phyloP scores from a whole-genome alignment of 2,888 invertebrate genomes.

The Dendrolimus pini region DNA sequence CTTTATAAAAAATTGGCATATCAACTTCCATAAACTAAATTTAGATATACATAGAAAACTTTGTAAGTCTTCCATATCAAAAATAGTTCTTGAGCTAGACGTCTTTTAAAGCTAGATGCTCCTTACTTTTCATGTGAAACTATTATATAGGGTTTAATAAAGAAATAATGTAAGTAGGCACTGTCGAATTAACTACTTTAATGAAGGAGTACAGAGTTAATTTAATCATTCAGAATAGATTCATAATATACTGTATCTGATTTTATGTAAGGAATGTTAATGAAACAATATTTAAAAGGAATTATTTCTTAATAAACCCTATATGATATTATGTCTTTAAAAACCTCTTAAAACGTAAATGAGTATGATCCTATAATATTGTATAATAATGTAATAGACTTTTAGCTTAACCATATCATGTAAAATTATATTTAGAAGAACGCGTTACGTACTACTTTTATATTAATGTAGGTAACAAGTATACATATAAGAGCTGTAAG shows the following conservation, averaged over 20 bases:
- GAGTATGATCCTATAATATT: neutral
- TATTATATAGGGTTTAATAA: neutral
- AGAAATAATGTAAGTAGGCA: neutral
- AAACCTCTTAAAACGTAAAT: neutral
- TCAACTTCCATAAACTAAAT: conserved; percentile 72
- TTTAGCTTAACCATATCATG: neutral
- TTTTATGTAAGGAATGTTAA: conserved; percentile 7
- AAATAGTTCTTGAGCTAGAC: conserved; percentile 64
- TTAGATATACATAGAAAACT: conserved; percentile 54
- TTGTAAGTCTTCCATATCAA: conserved; percentile 75
- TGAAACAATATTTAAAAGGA: neutral
- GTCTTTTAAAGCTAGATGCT: neutral
- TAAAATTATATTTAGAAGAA: neutral
- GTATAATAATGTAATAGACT: neutral
- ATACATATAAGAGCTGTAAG: neutral
- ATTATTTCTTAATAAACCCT: neutral
- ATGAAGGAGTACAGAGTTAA: too few species aligned
- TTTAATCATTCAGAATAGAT: too few species aligned
- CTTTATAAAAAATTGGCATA: conserved; percentile 68
- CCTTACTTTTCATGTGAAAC: neutral
- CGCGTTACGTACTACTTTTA: neutral
- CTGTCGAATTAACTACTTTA: too few species aligned
- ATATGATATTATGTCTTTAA: neutral
- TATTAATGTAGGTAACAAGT: conserved; percentile 1
- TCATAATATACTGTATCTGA: conserved; percentile 6